Conservation (phyloP, 1,140 invertebrate species). For the Drosophila paulistorum region DNA sequence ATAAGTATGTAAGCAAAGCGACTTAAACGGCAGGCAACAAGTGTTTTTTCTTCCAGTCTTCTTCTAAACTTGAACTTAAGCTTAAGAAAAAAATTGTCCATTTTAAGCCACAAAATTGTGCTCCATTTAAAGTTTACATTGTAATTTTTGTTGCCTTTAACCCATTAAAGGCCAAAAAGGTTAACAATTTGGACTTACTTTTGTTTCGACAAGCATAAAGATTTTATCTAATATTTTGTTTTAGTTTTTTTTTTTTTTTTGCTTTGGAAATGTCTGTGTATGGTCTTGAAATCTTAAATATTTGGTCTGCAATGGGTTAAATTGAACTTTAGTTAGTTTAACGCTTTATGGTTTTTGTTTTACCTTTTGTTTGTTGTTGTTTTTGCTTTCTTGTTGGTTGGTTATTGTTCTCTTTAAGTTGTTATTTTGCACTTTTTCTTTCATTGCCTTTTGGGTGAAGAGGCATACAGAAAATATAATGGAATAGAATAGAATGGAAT, state of each 20-base stretch:
- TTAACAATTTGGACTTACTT: conserved; percentile 16
- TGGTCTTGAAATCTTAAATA: neutral
- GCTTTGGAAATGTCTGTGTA: conserved; percentile 1
- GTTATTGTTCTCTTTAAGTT: conserved; percentile 19
- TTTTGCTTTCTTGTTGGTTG: conserved; percentile 32
- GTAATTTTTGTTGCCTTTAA: conserved; percentile 30
- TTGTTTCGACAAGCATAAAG: conserved; percentile 8
- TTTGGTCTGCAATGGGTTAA: conserved; percentile 37
- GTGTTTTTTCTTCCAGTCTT: conserved; percentile 47
- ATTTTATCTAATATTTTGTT: conserved; percentile 19
- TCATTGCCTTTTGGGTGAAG: conserved; percentile 29
- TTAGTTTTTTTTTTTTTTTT: conserved; percentile 53
- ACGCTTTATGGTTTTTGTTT: conserved; percentile 48
- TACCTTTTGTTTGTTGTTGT: conserved; percentile 39
- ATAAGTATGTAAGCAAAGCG: neutral
- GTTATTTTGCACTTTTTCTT: conserved; percentile 56
- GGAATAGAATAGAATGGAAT: neutral
- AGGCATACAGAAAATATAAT: neutral
- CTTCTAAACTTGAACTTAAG: conserved; percentile 28
- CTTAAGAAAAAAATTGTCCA: conserved; percentile 49
- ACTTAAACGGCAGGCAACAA: conserved; percentile 49
- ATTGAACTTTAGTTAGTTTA: conserved; percentile 31
- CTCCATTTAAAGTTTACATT: conserved; percentile 71
- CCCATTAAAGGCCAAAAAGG: conserved; percentile 6
- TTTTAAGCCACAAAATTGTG: conserved; percentile 73